These are phyloP conservation scores for Homarus gammarus DNA, from an alignment of 2,888 invertebrate species.

Conservation along the genomic window DNA sequence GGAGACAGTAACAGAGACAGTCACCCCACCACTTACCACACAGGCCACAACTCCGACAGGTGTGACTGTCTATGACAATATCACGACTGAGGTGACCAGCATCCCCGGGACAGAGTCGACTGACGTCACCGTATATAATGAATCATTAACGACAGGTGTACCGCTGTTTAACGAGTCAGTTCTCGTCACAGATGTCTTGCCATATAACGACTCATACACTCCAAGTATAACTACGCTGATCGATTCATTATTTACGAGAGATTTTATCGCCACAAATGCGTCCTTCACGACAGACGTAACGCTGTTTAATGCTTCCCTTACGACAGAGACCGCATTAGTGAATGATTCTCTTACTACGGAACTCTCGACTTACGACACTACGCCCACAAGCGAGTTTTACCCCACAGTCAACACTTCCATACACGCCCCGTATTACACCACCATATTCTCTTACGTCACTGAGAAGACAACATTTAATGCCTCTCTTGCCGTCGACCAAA, in stretches of 20 bases:
- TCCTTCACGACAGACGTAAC: not conserved
- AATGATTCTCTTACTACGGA: conserved; percentile 9
- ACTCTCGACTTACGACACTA: not conserved
- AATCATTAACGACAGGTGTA: conserved; percentile 19
- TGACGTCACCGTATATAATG: not conserved
- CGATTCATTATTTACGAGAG: not conserved
- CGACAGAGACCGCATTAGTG: too few relatives aligned
- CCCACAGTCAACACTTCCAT: not conserved
- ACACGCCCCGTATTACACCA: not conserved
- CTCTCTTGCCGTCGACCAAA: not conserved
- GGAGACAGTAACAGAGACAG: not conserved
- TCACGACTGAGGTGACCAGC: not conserved
- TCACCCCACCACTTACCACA: not conserved
- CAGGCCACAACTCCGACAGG: not conserved
- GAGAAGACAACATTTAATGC: not conserved
- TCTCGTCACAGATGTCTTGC: not conserved
- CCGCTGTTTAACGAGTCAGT: not conserved
- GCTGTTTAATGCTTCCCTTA: not conserved
- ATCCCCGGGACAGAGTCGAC: not conserved
- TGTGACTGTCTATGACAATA: not conserved
- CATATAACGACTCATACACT: conserved; percentile 4
- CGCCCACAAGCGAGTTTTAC: not conserved
- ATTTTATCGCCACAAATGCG: not conserved
- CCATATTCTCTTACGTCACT: not conserved
- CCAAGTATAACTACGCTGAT: not conserved